Evolutionary conservation across 2,888 invertebrate species (phyloP), one percentile per base, ranked within the genome.

Genomic region (Pammene fasciana): DNA sequence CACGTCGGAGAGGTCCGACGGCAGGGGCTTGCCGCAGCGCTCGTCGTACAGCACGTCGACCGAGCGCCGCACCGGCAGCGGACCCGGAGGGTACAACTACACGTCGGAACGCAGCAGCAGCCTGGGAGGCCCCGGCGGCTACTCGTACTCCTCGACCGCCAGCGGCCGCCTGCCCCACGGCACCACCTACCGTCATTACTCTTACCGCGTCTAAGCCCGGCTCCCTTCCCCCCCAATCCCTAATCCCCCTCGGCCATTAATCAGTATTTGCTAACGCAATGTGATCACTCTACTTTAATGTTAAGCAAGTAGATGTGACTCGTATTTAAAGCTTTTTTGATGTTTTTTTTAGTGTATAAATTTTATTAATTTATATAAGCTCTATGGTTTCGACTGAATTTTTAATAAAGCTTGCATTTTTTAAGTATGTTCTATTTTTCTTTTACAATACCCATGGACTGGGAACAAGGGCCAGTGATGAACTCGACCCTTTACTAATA

Each of bases 131-230:
- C 97, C 97, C 76, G 95, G 97, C 79, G 95, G 97, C 80, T 97
- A 97, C 92, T 96, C 96, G 84, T 97, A 97, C 93, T 95, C 96
- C 78, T 96, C 96, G 74, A 94, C 95, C 80, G 89, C 95, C 77
- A 95, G 95, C 87, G 97, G 97, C 86, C 95, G 95, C 86, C 94
- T 97, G 86, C 97, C 97, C 75, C 95, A 96, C 83, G 97, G 97
- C 87, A 96, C 96, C 84, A 92, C 90, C 82, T 97, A 97, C 92
- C 96, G 97, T 82, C 96, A 97, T 89, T 97, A 95, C 93, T 96
- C 97, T 80, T 97, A 97, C 93, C 96, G 96, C 90, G 96, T 97
- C 86, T 97, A 96, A 84, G 73, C 75, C 78, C 81, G 76, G 76
- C 79, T 75, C 75, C 75, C 74, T 72, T 72, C 68, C 62, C 73